Evolutionary conservation across 2,113 vertebrate genomes (phyloP).

Genomic region (Ascaphus truei): DNA sequence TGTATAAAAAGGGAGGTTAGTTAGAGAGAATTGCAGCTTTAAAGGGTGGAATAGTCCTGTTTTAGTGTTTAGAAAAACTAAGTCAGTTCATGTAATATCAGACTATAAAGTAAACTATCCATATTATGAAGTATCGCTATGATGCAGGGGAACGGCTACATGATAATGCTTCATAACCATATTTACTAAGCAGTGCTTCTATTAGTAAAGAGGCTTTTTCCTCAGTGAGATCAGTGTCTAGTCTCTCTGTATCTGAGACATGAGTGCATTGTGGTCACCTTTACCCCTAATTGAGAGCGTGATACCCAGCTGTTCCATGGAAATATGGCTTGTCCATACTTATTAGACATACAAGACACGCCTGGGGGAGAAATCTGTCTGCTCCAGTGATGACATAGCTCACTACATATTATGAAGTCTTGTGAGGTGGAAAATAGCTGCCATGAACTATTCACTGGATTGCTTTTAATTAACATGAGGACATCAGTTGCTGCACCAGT

Average conservation of each 20-base stretch:
- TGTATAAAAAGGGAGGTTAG: no score
- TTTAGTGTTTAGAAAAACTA: no score
- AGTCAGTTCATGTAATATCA: no score
- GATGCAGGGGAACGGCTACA: no score
- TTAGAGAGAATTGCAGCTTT: no score
- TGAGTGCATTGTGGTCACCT: slow-evolving; percentile 9
- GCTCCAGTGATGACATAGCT: slow-evolving; percentile 2
- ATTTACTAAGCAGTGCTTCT: no score
- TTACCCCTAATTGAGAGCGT: slow-evolving; percentile 15
- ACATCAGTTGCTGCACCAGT: no score
- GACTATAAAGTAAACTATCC: no score
- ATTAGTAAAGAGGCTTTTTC: no score
- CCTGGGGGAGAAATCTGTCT: slow-evolving; percentile 16
- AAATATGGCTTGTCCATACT: slow-evolving; percentile 5
- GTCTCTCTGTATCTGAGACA: slow-evolving; percentile 1
- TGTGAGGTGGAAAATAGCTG: not conserved
- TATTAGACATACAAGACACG: not conserved
- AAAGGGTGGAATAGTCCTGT: no score
- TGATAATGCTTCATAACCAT: no score
- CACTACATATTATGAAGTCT: not conserved
- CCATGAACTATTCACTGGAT: not conserved
- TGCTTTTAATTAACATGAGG: not conserved
- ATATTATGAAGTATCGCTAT: no score
- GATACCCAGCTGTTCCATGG: slow-evolving; percentile 14
- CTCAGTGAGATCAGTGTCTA: not conserved